A percentile compares a stretch with the other conserved stretches of the same genome.
Conservation (phyloP, 2,113 vertebrate species). For the Setophaga petechia region DNA sequence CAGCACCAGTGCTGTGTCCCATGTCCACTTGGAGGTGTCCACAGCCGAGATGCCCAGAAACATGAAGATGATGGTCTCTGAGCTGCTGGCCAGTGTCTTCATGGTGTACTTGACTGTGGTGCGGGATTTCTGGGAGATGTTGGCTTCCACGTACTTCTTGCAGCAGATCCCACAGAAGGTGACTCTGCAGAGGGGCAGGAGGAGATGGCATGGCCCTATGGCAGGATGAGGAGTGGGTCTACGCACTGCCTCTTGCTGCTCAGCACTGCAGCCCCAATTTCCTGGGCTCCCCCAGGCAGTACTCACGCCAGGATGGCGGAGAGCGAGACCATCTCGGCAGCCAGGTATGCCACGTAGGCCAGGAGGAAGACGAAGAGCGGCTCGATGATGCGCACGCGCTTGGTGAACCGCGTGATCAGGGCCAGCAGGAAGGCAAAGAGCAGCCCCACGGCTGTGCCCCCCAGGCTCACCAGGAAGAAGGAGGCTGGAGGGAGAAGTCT, state of each 20-base stretch:
- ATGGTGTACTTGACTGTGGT: constrained; percentile 97
- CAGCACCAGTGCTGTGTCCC: constrained; percentile 93
- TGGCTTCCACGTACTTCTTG: constrained; percentile 97
- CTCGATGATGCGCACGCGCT: constrained; percentile 97
- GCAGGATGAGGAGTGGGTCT: background rate
- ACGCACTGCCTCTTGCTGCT: background rate
- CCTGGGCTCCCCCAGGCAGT: accelerated
- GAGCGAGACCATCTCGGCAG: constrained; percentile 92
- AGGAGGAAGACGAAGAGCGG: constrained; percentile 93
- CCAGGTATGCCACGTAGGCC: constrained; percentile 93
- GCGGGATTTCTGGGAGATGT: constrained; percentile 96
- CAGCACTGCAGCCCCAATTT: background rate
- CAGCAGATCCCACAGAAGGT: constrained; percentile 95
- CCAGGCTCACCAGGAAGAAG: constrained; percentile 93
- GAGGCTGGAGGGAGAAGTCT: constrained; percentile 81
- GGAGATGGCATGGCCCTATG: background rate
- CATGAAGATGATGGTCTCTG: constrained; percentile 97
- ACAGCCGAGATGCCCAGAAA: constrained; percentile 95
- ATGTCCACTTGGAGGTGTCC: constrained; percentile 96
- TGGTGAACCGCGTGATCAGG: constrained; percentile 94
- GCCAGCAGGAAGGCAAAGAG: constrained; percentile 92
- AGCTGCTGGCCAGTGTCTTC: constrained; percentile 96
- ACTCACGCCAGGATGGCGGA: constrained; percentile 97
- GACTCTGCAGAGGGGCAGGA: constrained; percentile 76
- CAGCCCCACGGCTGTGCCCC: constrained; percentile 90